Base-by-base conservation (phyloP, 2,113 vertebrate species). In the Cnemophilus loriae region DNA sequence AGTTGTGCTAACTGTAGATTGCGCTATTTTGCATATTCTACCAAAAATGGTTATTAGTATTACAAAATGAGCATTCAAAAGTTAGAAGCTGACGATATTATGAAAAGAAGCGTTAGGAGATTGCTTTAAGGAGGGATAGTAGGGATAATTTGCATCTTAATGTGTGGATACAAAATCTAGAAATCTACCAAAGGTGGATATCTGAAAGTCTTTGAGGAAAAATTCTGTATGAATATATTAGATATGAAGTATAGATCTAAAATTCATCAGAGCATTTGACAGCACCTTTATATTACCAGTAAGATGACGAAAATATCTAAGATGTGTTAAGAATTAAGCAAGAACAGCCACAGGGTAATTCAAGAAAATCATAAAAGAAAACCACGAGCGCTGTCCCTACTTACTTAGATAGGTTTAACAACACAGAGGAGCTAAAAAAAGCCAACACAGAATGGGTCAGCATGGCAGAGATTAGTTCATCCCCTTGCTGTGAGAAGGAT, bases 51-150 rank as follows among this genome's bases (percentile, higher is more conserved):
- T 88, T 78, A 96, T 93, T 84, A 86, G 47, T 83, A 77, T 71
- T 71, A 75, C 63, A 95, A 93, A 96, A 88, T 93, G 73, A 89
- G 35, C 64, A 81, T 76, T 96, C 47, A 84, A 41, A 92, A 90
- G 42, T 88, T 90, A 84, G 65, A 90, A 84, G 41, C 73, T 89
- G 79, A 83, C 47, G 93, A 90, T 71, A 81, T 86, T 91, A 86
- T 92, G 37, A 90, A 85, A 91, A 90, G 75, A 94, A 90, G 33
- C 4, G 0, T 92, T 94, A 92, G 73, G 32, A 86, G 26, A 83
- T 84, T 77, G 60, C 76, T 94, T 85, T 80, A 80, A 86, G 73
- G 56, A 56, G 39, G 12, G 56, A 75, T 32, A 69, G 28, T 59
- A 71, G 59, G 18, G 47, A 63, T 73, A 76, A 90, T 92, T 81